Evolutionary conservation across 1,140 invertebrate species (phyloP).

Genomic region (Zaprionus tsacasi): DNA sequence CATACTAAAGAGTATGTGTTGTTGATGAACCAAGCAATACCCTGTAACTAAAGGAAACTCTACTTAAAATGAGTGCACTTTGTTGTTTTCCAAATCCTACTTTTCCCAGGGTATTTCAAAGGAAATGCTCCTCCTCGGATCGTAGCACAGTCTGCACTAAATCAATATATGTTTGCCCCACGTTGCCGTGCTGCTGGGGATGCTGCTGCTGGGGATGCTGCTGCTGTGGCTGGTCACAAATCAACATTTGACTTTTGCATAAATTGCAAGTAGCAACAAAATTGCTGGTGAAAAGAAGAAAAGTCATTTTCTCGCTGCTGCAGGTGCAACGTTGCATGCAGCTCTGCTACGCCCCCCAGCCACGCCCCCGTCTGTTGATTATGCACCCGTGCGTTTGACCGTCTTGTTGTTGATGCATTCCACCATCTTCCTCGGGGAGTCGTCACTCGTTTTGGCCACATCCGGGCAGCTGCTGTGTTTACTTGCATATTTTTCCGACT

Average conservation of each 20-base stretch:
- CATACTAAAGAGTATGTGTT: not conserved
- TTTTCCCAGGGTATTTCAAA: constrained; percentile 7
- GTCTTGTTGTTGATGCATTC: constrained; percentile 58
- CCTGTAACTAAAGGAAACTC: not conserved
- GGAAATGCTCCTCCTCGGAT: not conserved
- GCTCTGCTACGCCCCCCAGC: not conserved
- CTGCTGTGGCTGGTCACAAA: constrained; percentile 58
- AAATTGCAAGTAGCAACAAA: constrained; percentile 80
- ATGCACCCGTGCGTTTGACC: constrained; percentile 10
- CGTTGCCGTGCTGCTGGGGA: constrained; percentile 10
- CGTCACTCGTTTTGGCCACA: constrained; percentile 4
- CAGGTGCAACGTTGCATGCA: constrained; percentile 51
- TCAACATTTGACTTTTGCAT: constrained; percentile 82
- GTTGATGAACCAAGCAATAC: constrained; percentile 33
- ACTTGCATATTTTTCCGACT: constrained; percentile 52
- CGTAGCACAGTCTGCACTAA: constrained; percentile 56
- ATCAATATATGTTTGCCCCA: constrained; percentile 65
- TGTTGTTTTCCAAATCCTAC: too few relatives aligned
- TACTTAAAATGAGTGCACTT: not conserved
- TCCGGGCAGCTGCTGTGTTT: constrained; percentile 36
- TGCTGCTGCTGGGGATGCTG: constrained; percentile 18
- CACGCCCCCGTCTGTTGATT: constrained; percentile 33
- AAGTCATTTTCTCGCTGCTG: constrained; percentile 73
- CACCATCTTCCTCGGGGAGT: constrained; percentile 10
- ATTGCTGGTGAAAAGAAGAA: constrained; percentile 68